A percentile compares a stretch with the other conserved stretches of the same genome.
Conservation (phyloP, 2,888 invertebrate species). For the Nesidiocoris tenuis region DNA sequence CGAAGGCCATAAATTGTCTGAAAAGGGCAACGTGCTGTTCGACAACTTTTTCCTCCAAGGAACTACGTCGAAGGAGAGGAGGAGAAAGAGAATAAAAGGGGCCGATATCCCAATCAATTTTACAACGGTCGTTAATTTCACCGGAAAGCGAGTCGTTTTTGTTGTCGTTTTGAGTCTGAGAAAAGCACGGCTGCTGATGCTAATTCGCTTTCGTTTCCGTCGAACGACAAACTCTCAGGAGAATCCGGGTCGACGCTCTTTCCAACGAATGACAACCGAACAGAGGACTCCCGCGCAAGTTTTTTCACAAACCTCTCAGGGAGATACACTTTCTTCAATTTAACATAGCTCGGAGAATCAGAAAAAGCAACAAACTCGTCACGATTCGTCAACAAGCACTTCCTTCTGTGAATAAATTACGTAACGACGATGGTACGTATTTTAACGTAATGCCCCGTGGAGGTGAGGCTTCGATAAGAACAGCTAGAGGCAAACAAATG, state of each 20-base stretch:
- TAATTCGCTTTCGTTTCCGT: slow-evolving; percentile 24
- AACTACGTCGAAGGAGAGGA: too few relatives aligned
- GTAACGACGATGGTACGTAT: too few relatives aligned
- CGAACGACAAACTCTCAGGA: background rate
- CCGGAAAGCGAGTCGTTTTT: background rate
- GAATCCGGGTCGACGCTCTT: background rate
- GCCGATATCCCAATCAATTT: too few relatives aligned
- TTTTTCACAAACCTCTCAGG: background rate
- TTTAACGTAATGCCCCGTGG: too few relatives aligned
- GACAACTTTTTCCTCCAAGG: too few relatives aligned
- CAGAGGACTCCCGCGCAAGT: background rate
- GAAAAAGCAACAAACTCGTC: background rate
- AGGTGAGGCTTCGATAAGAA: too few relatives aligned
- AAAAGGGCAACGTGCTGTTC: too few relatives aligned
- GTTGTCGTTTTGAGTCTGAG: background rate
- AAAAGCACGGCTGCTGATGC: background rate
- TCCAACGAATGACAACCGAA: background rate
- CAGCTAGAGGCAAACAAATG: too few relatives aligned
- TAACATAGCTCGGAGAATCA: background rate
- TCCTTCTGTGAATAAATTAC: too few relatives aligned
- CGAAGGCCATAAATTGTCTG: too few relatives aligned
- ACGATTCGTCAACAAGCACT: background rate
- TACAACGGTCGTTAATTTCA: background rate
- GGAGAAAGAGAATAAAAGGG: too few relatives aligned
- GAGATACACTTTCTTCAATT: background rate